Conservation (phyloP, 2,888 invertebrate species). For the Dynastes hyllus region DNA sequence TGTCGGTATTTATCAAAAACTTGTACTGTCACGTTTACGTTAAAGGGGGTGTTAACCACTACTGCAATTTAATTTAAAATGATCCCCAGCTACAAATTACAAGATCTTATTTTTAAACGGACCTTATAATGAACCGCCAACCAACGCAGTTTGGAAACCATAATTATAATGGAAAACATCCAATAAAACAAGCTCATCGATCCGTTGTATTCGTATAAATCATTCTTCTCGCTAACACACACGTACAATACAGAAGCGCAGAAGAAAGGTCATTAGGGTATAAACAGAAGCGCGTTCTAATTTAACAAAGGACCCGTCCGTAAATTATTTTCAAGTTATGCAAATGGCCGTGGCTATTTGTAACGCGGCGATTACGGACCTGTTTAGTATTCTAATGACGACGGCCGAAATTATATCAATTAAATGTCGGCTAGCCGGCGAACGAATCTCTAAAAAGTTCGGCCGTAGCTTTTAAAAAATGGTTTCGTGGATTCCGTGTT, state of each 20-base stretch:
- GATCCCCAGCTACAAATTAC: too few species aligned
- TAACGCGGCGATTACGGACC: slow-evolving; percentile 34
- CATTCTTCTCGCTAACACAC: slow-evolving; percentile 14
- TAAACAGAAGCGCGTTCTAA: slow-evolving; percentile 43
- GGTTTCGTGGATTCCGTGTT: background rate
- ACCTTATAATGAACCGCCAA: background rate
- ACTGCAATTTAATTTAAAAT: too few species aligned
- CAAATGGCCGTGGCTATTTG: slow-evolving; percentile 40
- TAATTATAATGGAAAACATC: background rate
- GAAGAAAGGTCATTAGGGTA: slow-evolving; percentile 43
- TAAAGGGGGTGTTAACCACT: too few species aligned
- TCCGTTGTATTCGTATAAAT: slow-evolving; percentile 15
- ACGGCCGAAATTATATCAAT: slow-evolving; percentile 30
- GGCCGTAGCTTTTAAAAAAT: background rate
- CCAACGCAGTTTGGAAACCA: background rate
- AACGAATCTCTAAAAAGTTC: slow-evolving; percentile 31
- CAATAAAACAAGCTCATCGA: background rate
- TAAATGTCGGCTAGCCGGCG: slow-evolving; percentile 6
- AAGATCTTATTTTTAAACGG: too few species aligned
- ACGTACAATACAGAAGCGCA: slow-evolving; percentile 10
- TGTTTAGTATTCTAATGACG: slow-evolving; percentile 40
- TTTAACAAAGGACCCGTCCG: slow-evolving; percentile 47
- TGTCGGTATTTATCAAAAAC: too few species aligned
- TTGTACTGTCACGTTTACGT: too few species aligned
- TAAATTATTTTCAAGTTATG: slow-evolving; percentile 48